These are phyloP conservation scores for Scomber japonicus DNA, from an alignment of 2,113 vertebrate species.

Conservation along the genomic window DNA sequence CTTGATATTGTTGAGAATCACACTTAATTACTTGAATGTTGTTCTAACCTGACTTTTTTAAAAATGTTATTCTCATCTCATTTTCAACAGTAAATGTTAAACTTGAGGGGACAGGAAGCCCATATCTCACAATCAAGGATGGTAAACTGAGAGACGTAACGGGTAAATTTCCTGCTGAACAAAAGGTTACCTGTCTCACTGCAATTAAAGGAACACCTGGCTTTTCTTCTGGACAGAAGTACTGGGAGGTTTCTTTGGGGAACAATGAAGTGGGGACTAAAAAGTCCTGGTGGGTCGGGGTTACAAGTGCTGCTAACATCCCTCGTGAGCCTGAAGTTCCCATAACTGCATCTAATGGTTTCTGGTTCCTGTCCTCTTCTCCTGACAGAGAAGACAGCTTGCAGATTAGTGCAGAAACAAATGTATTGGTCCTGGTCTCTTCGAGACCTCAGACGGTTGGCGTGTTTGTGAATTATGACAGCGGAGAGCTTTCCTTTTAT, in stretches of 20 bases:
- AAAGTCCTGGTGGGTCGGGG: constrained; percentile 76
- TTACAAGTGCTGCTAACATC: constrained; percentile 24
- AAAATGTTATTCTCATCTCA: not conserved
- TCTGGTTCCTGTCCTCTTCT: constrained; percentile 73
- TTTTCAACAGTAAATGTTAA: constrained; percentile 68
- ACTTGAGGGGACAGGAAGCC: not conserved
- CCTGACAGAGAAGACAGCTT: not conserved
- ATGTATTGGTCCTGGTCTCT: not conserved
- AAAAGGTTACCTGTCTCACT: constrained; percentile 24
- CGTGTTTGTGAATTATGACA: constrained; percentile 68
- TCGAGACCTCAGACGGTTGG: constrained; percentile 47
- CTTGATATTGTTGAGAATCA: not conserved
- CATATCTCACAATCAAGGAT: rapidly evolving
- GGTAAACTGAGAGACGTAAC: rapidly evolving
- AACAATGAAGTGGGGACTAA: constrained; percentile 22
- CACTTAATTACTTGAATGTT: not conserved
- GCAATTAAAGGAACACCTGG: constrained; percentile 54
- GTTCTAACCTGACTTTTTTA: not conserved
- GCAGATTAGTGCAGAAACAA: constrained; percentile 44
- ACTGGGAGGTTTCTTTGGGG: constrained; percentile 77
- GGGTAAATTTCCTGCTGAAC: rapidly evolving
- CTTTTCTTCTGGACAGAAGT: constrained; percentile 63
- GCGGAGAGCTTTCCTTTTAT: constrained; percentile 68
- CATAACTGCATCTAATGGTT: constrained; percentile 43
- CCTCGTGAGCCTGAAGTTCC: rapidly evolving